phyloP scores from a whole-genome alignment of 2,797 vertebrate genomes.

The Glossophaga mutica region DNA sequence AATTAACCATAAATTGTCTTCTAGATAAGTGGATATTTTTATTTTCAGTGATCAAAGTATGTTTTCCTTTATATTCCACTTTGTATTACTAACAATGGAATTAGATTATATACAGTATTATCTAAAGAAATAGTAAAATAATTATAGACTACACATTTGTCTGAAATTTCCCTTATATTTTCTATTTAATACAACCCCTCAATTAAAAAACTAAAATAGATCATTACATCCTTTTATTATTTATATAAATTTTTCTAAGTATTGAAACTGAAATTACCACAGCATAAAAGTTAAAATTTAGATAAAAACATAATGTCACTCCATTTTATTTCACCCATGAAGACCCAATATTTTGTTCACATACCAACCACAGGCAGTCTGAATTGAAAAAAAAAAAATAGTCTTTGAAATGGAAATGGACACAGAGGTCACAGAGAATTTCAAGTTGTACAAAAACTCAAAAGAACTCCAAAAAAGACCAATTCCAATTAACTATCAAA shows the following conservation, averaged over 20 bases:
- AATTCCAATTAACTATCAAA: conserved; percentile 1
- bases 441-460: not conserved
- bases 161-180: not conserved
- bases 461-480: not conserved
- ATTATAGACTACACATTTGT: not conserved
- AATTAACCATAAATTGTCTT: not conserved
- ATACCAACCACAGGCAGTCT: not conserved
- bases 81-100: not conserved
- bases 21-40: not conserved
- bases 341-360: conserved; percentile 33
- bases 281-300: conserved; percentile 36
- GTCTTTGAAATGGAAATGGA: conserved; percentile 38
- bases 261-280: conserved; percentile 3
- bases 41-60: not conserved
- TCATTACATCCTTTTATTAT: conserved; percentile 44
- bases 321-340: not conserved
- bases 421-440: not conserved
- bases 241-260: not conserved
- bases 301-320: conserved; percentile 9
- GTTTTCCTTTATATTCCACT: not conserved
- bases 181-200: not conserved
- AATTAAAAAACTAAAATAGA: conserved; percentile 48
- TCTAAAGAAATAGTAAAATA: not conserved
- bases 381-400: conserved; percentile 16
- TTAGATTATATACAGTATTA: not conserved